Evolutionary conservation across 2,113 vertebrate genomes (phyloP), one percentile per base, ranked within the genome.

Genomic region (Buteo buteo): DNA sequence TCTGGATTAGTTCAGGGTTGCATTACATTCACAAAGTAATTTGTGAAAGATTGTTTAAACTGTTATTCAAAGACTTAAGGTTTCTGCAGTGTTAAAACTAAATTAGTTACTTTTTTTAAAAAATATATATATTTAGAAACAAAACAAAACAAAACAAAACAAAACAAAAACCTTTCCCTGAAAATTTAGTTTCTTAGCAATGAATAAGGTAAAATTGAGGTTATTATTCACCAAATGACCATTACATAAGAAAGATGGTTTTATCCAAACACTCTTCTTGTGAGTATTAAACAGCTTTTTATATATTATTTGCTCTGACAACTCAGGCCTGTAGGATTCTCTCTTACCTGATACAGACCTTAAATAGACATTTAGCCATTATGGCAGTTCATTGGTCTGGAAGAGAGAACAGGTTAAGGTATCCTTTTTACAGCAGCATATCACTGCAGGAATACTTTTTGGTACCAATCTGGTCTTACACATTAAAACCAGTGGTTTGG

Each of bases 91-190:
- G 5, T 57, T 71, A 57, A 79, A 89, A 59, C 4, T 77, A 52
- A 92, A 52, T 0, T 5, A 50, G 4, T 64, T 71, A 16, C 2
- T n/a, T 45, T 16, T 25, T 13, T 2, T 2, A 42, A 42, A 42
- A 42, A 2, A 24, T 28, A 16, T 6, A 25, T 40, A 9, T 17
- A 65, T 93, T 77, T 69, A 65, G 32, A 29, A 54, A 29, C 22
- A 65, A 45, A 40, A 73, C 49, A 49, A 47, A 45, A 61, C 11
- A 11, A 71, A 61, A 24, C 0, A 34, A 62, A 54, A 3, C 14
- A 54, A 76, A 59, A 0, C 25, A 69, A 34, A 90, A n/a, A 0
- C 0, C 0, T 77, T 77, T 29, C 6, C 28, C 17, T 54, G 34
- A 55, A 58, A 84, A 65, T 72, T 36, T 57, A 28, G 6, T 85